Evolutionary conservation across 2,797 vertebrate genomes (phyloP).

Genomic region (Pyrocephalus nanus): DNA sequence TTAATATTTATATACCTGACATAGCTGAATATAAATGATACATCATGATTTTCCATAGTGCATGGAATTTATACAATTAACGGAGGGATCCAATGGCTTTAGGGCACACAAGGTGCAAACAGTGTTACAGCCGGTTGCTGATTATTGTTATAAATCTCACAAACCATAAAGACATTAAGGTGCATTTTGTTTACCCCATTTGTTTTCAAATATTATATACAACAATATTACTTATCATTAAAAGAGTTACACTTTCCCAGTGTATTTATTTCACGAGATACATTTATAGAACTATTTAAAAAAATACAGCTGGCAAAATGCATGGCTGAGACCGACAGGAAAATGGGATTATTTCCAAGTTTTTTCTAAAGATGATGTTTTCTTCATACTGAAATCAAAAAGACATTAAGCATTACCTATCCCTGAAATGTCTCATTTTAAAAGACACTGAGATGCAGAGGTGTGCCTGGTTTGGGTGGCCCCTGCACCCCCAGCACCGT

Average conservation of each 20-base stretch:
- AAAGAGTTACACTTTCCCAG: conserved; percentile 68
- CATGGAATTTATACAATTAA: conserved; percentile 80
- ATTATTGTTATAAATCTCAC: conserved; percentile 80
- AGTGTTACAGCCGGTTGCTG: conserved; percentile 67
- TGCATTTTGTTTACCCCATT: conserved; percentile 72
- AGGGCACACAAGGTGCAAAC: conserved; percentile 75
- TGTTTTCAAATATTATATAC: conserved; percentile 68
- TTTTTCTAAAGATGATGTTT: conserved; percentile 53
- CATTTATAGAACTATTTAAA: conserved; percentile 62
- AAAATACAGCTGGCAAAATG: conserved; percentile 64
- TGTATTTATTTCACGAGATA: conserved; percentile 57
- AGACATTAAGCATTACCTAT: neutral
- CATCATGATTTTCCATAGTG: conserved; percentile 76
- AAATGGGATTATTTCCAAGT: conserved; percentile 53
- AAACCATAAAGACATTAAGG: conserved; percentile 73
- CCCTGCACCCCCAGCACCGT: neutral
- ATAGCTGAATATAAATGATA: conserved; percentile 81
- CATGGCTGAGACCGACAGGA: conserved; percentile 44
- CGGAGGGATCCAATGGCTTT: conserved; percentile 75
- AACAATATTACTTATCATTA: conserved; percentile 71
- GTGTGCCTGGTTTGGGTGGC: neutral
- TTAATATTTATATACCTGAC: conserved; percentile 84
- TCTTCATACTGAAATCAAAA: conserved; percentile 33
- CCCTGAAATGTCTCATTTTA: conserved; percentile 1
- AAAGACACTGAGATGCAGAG: neutral